These are phyloP conservation scores for Hydrozoanthus gracilis DNA, from an alignment of 92 coral and sea anemone species.

Conservation along the genomic window DNA sequence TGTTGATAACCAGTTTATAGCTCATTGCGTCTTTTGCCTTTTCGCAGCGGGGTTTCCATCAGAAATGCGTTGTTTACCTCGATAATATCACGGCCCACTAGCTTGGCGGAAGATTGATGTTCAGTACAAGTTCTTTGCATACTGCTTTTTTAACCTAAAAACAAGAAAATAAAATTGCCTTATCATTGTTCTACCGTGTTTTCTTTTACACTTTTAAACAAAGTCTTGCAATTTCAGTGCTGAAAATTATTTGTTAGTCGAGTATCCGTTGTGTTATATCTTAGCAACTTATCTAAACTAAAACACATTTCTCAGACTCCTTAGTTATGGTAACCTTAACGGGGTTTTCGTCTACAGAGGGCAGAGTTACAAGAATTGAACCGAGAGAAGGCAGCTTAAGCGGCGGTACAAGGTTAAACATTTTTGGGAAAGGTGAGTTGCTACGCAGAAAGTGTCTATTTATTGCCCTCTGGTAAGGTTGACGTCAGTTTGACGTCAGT, in stretches of 20 bases:
- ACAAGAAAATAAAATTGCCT: too few relatives aligned
- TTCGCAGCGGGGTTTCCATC: neutral
- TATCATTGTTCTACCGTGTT: too few relatives aligned
- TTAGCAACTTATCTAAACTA: too few relatives aligned
- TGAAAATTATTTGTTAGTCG: neutral
- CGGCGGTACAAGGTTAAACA: slow-evolving; percentile 48
- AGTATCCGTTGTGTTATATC: neutral
- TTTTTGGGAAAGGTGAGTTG: slow-evolving; percentile 40
- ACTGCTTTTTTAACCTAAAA: too few relatives aligned
- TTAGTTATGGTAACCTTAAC: neutral
- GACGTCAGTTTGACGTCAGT: too few relatives aligned
- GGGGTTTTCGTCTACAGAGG: neutral
- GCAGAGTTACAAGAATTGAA: slow-evolving; percentile 30
- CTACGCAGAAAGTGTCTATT: too few relatives aligned
- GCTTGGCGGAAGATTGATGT: too few relatives aligned
- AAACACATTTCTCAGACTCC: neutral
- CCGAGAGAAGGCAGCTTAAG: slow-evolving; percentile 47
- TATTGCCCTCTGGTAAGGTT: too few relatives aligned
- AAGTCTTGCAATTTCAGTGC: too few relatives aligned
- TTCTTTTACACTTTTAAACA: too few relatives aligned
- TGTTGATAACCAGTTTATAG: neutral
- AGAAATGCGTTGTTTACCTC: neutral
- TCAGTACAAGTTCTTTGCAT: too few relatives aligned
- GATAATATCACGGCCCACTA: neutral
- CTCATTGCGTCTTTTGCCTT: neutral